Conservation (phyloP, 2,113 vertebrate genomes). For the Zosterops lateralis region DNA sequence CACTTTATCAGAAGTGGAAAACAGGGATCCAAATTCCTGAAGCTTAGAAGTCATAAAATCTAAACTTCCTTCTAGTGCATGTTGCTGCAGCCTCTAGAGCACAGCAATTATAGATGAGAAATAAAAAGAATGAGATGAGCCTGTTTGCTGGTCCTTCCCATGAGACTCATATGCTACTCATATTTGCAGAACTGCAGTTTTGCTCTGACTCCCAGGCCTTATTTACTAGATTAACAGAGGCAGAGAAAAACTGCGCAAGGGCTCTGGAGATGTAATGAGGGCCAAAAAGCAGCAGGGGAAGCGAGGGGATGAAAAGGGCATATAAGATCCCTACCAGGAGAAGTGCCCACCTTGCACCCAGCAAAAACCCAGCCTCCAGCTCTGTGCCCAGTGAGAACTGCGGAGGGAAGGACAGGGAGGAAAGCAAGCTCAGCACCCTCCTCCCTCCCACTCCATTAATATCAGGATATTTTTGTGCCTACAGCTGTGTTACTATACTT, state of each 20-base stretch:
- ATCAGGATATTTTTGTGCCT: conserved; percentile 41
- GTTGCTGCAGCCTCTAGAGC: background rate
- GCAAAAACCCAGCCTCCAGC: background rate
- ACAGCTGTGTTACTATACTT: conserved; percentile 59
- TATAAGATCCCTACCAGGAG: background rate
- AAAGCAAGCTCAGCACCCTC: conserved; percentile 23
- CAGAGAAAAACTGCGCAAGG: background rate
- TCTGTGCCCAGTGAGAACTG: background rate
- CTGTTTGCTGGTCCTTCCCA: background rate
- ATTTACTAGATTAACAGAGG: background rate
- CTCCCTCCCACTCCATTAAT: background rate
- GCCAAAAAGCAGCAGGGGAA: background rate
- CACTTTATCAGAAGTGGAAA: background rate
- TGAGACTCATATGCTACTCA: background rate
- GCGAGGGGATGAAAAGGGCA: accelerated
- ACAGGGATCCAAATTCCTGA: background rate
- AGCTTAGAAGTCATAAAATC: background rate
- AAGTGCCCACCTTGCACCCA: background rate
- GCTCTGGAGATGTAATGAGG: background rate
- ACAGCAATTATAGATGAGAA: background rate
- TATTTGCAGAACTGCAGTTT: conserved; percentile 6
- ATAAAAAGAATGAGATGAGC: background rate
- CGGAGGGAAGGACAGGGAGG: background rate
- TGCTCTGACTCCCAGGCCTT: background rate
- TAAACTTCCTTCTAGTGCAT: background rate